phyloP scores from a whole-genome alignment of 2,888 invertebrate genomes.

The Scelioninae gen. 2 region DNA sequence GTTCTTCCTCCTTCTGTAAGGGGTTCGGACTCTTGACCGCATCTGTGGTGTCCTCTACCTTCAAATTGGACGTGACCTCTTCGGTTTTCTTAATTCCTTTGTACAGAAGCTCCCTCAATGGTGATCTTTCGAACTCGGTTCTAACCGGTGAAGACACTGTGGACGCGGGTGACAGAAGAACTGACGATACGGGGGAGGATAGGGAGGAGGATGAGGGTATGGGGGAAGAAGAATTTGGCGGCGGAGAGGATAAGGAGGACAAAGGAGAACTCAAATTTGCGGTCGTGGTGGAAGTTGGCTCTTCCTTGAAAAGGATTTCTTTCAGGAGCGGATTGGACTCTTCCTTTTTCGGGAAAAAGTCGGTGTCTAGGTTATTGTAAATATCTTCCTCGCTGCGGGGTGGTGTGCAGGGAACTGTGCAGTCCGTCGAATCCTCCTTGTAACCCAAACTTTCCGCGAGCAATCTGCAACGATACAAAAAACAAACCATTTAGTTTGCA shows the following conservation, averaged over 20 bases:
- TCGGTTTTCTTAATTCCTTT: slow-evolving; percentile 61
- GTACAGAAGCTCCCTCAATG: slow-evolving; percentile 70
- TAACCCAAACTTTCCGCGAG: slow-evolving; percentile 73
- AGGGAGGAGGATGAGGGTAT: slow-evolving; percentile 58
- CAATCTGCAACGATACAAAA: slow-evolving; percentile 71
- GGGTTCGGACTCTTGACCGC: slow-evolving; percentile 36
- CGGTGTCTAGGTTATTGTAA: slow-evolving; percentile 73
- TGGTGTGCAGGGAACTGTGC: slow-evolving; percentile 74
- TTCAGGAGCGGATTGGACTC: slow-evolving; percentile 69
- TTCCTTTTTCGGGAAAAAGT: slow-evolving; percentile 72
- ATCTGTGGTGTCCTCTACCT: slow-evolving; percentile 43
- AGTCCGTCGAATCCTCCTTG: slow-evolving; percentile 73
- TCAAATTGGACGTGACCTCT: slow-evolving; percentile 23
- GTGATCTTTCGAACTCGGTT: slow-evolving; percentile 77
- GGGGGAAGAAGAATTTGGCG: slow-evolving; percentile 43
- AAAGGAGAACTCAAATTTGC: slow-evolving; percentile 48
- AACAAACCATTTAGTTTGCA: too few relatives aligned
- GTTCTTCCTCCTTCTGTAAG: slow-evolving; percentile 65
- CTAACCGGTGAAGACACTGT: slow-evolving; percentile 67
- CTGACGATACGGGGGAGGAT: slow-evolving; percentile 54
- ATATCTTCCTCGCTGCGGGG: slow-evolving; percentile 74
- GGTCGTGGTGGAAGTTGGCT: slow-evolving; percentile 62
- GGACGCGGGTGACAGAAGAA: slow-evolving; percentile 37
- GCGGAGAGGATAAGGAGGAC: slow-evolving; percentile 23
- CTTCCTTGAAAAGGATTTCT: slow-evolving; percentile 73